phyloP scores from a whole-genome alignment of 2,113 vertebrate species.

The Mirounga angustirostris region DNA sequence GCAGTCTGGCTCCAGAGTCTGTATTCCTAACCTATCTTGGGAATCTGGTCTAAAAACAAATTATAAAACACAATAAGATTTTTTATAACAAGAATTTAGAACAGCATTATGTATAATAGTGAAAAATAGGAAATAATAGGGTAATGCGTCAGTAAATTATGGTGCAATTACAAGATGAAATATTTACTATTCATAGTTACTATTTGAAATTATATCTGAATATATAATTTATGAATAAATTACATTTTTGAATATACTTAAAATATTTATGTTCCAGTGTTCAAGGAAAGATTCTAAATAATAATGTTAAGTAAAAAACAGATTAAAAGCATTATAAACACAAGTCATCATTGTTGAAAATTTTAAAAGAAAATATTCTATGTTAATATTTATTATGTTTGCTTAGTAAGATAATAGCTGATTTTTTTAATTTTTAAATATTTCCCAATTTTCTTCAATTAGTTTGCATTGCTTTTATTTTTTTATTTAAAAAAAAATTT shows the following conservation, averaged over 20 bases:
- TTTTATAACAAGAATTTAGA: neutral
- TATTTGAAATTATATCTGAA: constrained; percentile 19
- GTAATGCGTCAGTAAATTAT: neutral
- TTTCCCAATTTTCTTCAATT: neutral
- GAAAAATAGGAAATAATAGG: constrained; percentile 37
- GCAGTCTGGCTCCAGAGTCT: neutral
- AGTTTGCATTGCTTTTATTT: constrained; percentile 1
- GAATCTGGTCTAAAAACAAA: constrained; percentile 27
- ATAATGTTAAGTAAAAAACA: constrained; percentile 27
- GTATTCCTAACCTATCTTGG: neutral
- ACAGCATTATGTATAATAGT: neutral
- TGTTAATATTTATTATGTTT: constrained; percentile 36
- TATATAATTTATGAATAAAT: constrained; percentile 48
- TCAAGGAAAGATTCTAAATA: constrained; percentile 52
- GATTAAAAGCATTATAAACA: constrained; percentile 27
- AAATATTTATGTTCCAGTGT: neutral
- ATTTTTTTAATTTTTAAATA: constrained; percentile 22
- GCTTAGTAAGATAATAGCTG: neutral
- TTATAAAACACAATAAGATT: neutral
- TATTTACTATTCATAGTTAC: constrained; percentile 35
- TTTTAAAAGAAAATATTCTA: constrained; percentile 6
- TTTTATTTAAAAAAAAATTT: neutral
- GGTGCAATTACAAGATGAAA: neutral
- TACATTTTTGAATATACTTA: neutral
- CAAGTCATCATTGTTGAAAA: constrained; percentile 34